Percentiles rank a stretch among this genome's conserved stretches.
phyloP scores from a whole-genome alignment of 1,140 invertebrate species.

The Bombus vancouverensis region DNA sequence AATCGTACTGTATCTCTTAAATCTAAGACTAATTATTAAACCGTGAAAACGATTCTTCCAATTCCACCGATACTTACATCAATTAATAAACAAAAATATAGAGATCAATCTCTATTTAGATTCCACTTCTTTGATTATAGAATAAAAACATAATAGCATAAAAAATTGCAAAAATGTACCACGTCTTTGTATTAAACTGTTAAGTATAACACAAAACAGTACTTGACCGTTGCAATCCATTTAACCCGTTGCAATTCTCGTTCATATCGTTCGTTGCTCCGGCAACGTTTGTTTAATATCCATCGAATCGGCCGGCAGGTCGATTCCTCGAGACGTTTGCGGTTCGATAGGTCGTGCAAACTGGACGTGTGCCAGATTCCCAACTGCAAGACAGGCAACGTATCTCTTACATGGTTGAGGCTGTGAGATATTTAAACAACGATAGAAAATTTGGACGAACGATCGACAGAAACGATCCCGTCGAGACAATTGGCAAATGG shows the following conservation, averaged over 20 bases:
- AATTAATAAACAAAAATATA: too few relatives aligned
- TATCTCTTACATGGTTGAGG: background rate
- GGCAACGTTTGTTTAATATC: slow-evolving; percentile 47
- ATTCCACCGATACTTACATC: too few relatives aligned
- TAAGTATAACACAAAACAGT: too few relatives aligned
- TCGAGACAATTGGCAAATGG: slow-evolving; percentile 42
- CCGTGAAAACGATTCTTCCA: too few relatives aligned
- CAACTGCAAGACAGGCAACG: slow-evolving; percentile 7
- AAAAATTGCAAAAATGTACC: too few relatives aligned
- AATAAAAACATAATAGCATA: too few relatives aligned
- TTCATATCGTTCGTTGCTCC: background rate
- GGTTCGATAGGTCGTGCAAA: slow-evolving; percentile 18
- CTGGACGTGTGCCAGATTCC: slow-evolving; percentile 13
- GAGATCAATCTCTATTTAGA: too few relatives aligned
- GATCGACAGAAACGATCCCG: background rate
- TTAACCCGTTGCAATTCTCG: background rate
- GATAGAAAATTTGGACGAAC: background rate
- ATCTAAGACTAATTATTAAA: too few relatives aligned
- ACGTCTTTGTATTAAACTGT: too few relatives aligned
- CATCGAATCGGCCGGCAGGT: slow-evolving; percentile 31
- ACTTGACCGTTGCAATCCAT: background rate
- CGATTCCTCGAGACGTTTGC: slow-evolving; percentile 21
- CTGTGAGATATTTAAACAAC: slow-evolving; percentile 46
- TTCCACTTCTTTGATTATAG: too few relatives aligned
- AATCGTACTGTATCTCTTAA: too few relatives aligned